Evolutionary conservation across 35 echinoderm and acorn worm genomes (phyloP), one percentile per base, ranked within the genome.

Genomic region (Chiridota heheva): DNA sequence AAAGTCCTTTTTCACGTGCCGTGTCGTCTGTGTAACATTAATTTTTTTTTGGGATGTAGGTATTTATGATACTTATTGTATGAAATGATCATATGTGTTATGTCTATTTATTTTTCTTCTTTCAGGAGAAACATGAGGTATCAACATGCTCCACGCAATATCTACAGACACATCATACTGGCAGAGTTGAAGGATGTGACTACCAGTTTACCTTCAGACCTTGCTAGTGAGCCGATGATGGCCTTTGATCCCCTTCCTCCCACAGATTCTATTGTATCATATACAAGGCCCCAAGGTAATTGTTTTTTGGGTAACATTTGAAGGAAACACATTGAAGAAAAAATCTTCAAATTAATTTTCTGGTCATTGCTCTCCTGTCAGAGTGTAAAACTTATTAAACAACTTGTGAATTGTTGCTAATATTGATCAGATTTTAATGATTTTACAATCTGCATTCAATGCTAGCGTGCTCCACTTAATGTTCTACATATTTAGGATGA

Each of bases 231-330:
- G 36, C 95, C 95, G 36, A 64, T 98, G 4, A 88, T 98, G 84
- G 73, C 95, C 1, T 98, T 88, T 89, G 95, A 98, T 55, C 95
- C 95, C 0, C 69, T 91, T 1, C 93, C 95, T 22, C 95, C 95
- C 6, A 86, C 69, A 29, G 95, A 98, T 53, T 78, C 84, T 22
- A 90, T 92, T 17, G 51, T 91, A 16, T 88, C 84, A 13, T 98
- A 98, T 67, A 83, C 89, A 8, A 84, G 89, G 53, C 93, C 88
- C 10, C 88, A 51, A 86, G 83, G 88, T 91, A 80, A 30, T 66
- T 72, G 20, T 2, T 41, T 81, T 0, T 15, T 31, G n/a, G n/a
- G n/a, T n/a, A n/a, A n/a, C n/a, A n/a, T n/a, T n/a, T n/a, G n/a
- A n/a, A 10, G n/a, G 10, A n/a, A 53, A 53, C n/a, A 13, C 10